Evolutionary conservation across 2,888 invertebrate species (phyloP), one percentile per base, ranked within the genome.

Genomic region (Spisula solida): DNA sequence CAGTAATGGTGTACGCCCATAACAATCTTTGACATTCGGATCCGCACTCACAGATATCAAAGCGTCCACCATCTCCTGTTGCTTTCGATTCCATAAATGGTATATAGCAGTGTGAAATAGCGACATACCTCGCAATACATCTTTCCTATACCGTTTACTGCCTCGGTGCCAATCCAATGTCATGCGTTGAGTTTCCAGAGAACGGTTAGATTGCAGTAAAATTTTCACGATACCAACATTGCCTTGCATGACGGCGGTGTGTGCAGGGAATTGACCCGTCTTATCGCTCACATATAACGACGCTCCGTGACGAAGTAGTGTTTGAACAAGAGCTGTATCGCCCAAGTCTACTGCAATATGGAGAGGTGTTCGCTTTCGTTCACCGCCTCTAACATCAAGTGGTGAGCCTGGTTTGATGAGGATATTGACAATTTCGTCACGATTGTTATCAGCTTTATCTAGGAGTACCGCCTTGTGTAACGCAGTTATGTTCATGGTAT

Each of bases 21-120:
- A 91, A 41, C 48, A 87, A 75, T 91, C 91, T 8, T 48, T 60
- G 0, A 89, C 86, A 66, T 89, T 86, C 31, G 88, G 86, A 60
- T 89, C 81, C 14, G 51, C 82, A 18, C 75, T 70, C 41, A 85
- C 51, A 10, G 47, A 48, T 29, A 91, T 79, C 6, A 91, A 79
- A 0, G 51, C 20, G 55, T 88, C 78, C 10, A 91, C 60, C 34
- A 89, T 29, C 10, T 55, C 60, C 56, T 87, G 56, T 10, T 87
- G 70, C 29, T 88, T 91, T 82, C 85, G 41, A 41, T 41, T 41
- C 41, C 41, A 5, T 41, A 41, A 41, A 41, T 41, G 41, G 41
- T 41, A 82, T 12, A 87, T 75, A 20, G 89, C 91, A n/a, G 88
- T 70, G 20, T 91, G 91, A 78, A 87, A 91, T 29, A 91, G 47